Base-by-base conservation (phyloP, 2,113 vertebrate species). In the Larimichthys polyactis region DNA sequence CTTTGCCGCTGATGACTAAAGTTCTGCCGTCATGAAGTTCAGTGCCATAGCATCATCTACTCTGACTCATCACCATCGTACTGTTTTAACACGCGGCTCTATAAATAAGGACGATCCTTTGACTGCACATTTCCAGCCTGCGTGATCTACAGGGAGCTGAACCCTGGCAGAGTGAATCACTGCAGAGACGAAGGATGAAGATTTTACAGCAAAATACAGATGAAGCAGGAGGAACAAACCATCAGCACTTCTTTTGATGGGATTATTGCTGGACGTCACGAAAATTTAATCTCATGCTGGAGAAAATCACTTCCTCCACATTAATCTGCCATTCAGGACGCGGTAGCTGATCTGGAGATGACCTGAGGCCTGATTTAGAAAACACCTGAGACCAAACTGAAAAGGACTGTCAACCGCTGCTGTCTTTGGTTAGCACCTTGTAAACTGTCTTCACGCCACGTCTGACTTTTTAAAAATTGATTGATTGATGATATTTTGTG, bases 161-260 rank as follows among this genome's bases (percentile, higher is more conserved):
- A 64, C 67, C 48, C 62, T 46, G 68, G 69, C 54, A 9, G 5
- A 24, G 24, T 78, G 74, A 87, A 48, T 87, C 69, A 72, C 60
- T 6, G 60, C 10, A 17, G 7, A 19, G 54, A 24, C 15, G 54
- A 2, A 12, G 27, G 49, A 40, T 16, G 17, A n/a, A 63, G 19
- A 17, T 11, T 52, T 43, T 11, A 27, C 20, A 62, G 46, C 22
- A 19, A 69, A 36, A 16, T 14, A 1, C 48, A 52, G 66, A 36
- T n/a, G 1, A n/a, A 16, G 5, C 44, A 52, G n/a, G 10, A 17
- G 2, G 15, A 63, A 15, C 49, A 48, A 16, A 2, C 67, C 2
- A 10, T 48, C 9, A 3, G 5, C 5, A 0, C 51, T 2, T 58
- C 52, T 4, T 52, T 7, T 75, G 79, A 81, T 48, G 71, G 57